A percentile compares a stretch with the other conserved stretches of the same genome.
These are phyloP conservation scores for Festucalex cinctus DNA, from an alignment of 2,113 vertebrate species.

Conservation along the genomic window DNA sequence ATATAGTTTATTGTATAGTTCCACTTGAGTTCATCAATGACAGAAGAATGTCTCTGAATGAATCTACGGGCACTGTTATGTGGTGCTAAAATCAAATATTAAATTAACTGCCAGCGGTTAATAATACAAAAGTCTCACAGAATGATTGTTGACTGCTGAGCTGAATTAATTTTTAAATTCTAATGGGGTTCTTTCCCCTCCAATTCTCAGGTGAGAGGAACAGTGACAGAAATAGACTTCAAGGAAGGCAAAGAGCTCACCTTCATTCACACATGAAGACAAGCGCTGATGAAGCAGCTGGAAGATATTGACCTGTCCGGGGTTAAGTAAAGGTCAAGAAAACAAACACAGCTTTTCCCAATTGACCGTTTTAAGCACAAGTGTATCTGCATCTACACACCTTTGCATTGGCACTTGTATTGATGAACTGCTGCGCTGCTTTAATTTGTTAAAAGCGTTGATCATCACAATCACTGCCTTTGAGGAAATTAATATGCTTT, in stretches of 20 bases:
- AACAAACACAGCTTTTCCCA: slow-evolving; percentile 4
- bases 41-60: not conserved
- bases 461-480: too few relatives aligned
- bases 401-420: not conserved
- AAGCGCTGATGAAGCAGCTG: slow-evolving; percentile 19
- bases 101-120: not conserved
- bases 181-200: not conserved
- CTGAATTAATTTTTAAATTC: not conserved
- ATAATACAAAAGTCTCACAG: not conserved
- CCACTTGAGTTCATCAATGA: not conserved
- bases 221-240: slow-evolving; percentile 24
- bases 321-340: slow-evolving; percentile 38
- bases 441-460: slow-evolving; percentile 2
- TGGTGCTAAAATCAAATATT: not conserved
- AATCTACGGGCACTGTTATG: not conserved
- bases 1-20: too few relatives aligned
- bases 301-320: slow-evolving; percentile 35
- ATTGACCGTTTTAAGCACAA: not conserved
- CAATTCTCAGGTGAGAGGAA: slow-evolving; percentile 19
- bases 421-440: slow-evolving; percentile 1
- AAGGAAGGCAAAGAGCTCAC: slow-evolving; percentile 13
- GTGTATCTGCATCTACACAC: not conserved
- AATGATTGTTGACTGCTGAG: not conserved
- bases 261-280: slow-evolving; percentile 2
- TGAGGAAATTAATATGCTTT: not conserved